Evolutionary conservation across 1,140 invertebrate species (phyloP), one percentile per base, ranked within the genome.

Genomic region (Formica selysi): DNA sequence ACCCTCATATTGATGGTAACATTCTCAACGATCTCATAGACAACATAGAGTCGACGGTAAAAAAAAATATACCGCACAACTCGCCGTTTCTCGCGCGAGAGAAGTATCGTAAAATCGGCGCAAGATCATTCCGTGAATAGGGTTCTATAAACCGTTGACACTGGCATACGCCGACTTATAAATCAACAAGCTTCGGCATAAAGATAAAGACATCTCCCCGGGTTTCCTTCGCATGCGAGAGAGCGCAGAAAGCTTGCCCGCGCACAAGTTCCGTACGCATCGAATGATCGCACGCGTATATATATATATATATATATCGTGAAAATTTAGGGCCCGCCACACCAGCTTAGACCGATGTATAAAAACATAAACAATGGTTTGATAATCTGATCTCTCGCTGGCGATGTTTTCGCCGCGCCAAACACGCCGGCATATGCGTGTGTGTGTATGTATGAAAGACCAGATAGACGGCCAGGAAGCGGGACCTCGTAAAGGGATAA

Each of bases 351-450:
- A 76, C 44, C 54, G 54, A 41, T 41, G 70, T 87, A 89, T 90
- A 85, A 91, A 51, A 86, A 76, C 85, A 89, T 91, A 91, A 91
- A 91, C 87, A 91, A 89, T 89, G 70, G 59, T 73, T 70, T 84
- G 89, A 91, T 91, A 91, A 91, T 89, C 89, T 87, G 85, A 91
- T 91, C 87, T 76, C 44, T 41, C 44, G 44, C 59, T 80, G 70
- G 87, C 83, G 89, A 91, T 83, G 86, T 81, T 76, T 83, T 85
- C 48, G 19, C 29, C 54, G 61, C 51, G 48, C 48, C 48, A 44
- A 59, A 54, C 8, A 36, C 32, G 74, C 13, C 41, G 44, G 22
- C 32, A 48, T 54, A 57, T 29, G 61, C 61, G 38, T 8, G 67
- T 26, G 54, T 36, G 67, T 41, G 19, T 65, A 6, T 19, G 10